Conservation (phyloP, 2,113 vertebrate species). For the Perca fluviatilis region DNA sequence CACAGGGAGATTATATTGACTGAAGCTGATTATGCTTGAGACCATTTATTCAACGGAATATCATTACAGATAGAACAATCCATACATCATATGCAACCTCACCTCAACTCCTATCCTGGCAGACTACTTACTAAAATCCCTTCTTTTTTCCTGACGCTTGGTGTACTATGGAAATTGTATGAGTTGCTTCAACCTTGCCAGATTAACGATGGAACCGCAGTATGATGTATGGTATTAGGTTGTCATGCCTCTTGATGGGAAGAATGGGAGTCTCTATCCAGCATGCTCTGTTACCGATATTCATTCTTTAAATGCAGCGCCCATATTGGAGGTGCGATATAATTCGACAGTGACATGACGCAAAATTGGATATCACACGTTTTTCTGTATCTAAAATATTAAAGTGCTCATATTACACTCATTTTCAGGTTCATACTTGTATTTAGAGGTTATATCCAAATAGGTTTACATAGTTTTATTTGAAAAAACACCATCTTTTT, state of each 20-base stretch:
- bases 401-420: no score
- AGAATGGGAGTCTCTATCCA: conserved; percentile 27
- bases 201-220: conserved; percentile 1
- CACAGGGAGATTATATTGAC: conserved; percentile 86
- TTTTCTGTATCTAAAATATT: not conserved
- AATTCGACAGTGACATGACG: not conserved
- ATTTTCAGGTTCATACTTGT: no score
- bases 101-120: conserved; percentile 63
- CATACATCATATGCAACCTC: conserved; percentile 86
- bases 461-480: no score
- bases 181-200: conserved; percentile 66
- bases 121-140: conserved; percentile 78
- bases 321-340: not conserved
- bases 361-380: not conserved
- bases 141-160: conserved; percentile 56
- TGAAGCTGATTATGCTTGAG: conserved; percentile 90
- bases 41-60: conserved; percentile 86
- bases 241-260: conserved; percentile 33
- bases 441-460: no score
- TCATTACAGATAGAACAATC: conserved; percentile 84
- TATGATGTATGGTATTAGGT: conserved; percentile 52
- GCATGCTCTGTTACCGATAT: not conserved
- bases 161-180: conserved; percentile 42
- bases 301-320: not conserved
- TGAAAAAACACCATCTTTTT: no score